Percentiles rank a stretch among this genome's conserved stretches.
phyloP scores from a whole-genome alignment of 2,113 vertebrate species.

The Datnioides undecimradiatus region DNA sequence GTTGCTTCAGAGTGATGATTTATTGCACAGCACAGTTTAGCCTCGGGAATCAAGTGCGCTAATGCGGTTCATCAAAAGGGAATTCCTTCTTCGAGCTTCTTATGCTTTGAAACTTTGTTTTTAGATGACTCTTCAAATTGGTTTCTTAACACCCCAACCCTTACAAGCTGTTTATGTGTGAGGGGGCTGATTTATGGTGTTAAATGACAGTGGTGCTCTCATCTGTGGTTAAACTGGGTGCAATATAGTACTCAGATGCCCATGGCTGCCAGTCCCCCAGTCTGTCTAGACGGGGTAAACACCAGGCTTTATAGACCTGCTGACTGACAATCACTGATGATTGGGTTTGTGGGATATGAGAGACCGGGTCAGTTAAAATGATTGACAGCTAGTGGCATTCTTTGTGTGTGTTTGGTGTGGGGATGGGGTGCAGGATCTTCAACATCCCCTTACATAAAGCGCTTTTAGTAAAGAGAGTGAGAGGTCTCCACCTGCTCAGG shows the following conservation, averaged over 20 bases:
- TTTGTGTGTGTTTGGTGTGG: conserved; percentile 21
- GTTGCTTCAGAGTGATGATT: conserved; percentile 35
- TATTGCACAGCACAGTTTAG: conserved; percentile 36
- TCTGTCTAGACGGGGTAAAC: conserved; percentile 81
- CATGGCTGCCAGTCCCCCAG: conserved; percentile 59
- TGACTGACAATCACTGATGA: conserved; percentile 63
- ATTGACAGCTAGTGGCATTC: conserved; percentile 56
- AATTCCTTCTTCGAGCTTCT: conserved; percentile 33
- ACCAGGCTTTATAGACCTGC: conserved; percentile 64
- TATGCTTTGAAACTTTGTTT: conserved; percentile 48
- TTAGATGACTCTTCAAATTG: conserved; percentile 40
- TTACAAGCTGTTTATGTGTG: conserved; percentile 60
- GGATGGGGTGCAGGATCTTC: not conserved
- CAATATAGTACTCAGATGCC: conserved; percentile 61
- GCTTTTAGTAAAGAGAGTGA: not conserved
- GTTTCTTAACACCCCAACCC: conserved; percentile 45
- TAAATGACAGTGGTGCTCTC: conserved; percentile 72
- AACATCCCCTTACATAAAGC: conserved; percentile 30
- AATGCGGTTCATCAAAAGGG: conserved; percentile 53
- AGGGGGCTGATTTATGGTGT: conserved; percentile 71
- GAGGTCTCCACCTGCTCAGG: conserved; percentile 31
- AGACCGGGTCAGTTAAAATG: conserved; percentile 58
- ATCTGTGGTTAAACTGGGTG: conserved; percentile 73
- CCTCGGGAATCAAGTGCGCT: conserved; percentile 50
- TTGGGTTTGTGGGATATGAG: conserved; percentile 53